A percentile compares a stretch with the other conserved stretches of the same genome.
These are phyloP conservation scores for Drymonia ruficornis DNA, from an alignment of 2,888 invertebrate species.

Conservation along the genomic window DNA sequence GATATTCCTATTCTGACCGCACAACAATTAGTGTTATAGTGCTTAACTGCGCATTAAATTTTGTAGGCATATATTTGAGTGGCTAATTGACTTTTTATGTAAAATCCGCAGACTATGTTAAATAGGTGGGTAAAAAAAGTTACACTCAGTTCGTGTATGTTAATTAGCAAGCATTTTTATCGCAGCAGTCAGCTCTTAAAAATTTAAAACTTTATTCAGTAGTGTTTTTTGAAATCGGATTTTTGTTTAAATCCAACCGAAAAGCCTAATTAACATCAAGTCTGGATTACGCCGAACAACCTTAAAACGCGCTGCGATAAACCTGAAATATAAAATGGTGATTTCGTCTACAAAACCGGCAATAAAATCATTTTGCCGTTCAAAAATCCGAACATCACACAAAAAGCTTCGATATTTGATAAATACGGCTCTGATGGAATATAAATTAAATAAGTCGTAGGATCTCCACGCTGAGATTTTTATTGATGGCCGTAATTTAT, in stretches of 20 bases:
- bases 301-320: slow-evolving; percentile 4
- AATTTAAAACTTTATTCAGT: no score
- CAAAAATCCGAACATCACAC: slow-evolving; percentile 45
- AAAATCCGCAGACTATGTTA: no score
- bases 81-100: no score
- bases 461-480: slow-evolving; percentile 79
- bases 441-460: slow-evolving; percentile 83
- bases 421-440: slow-evolving; percentile 80
- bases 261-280: slow-evolving; percentile 6
- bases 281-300: slow-evolving; percentile 10
- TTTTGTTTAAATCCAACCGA: slow-evolving; percentile 3
- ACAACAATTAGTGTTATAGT: no score
- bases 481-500: slow-evolving; percentile 84
- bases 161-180: background rate
- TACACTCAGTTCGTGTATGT: background rate
- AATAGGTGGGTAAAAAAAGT: no score
- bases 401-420: slow-evolving; percentile 72
- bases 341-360: slow-evolving; percentile 15
- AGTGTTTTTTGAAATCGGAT: background rate
- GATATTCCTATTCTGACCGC: background rate
- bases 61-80: no score
- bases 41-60: no score
- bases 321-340: slow-evolving; percentile 7
- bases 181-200: background rate
- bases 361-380: slow-evolving; percentile 42